Percentiles rank a stretch among this genome's conserved stretches.
These are phyloP conservation scores for Morinoia aosen DNA, from an alignment of 2,888 invertebrate genomes.

Conservation along the genomic window DNA sequence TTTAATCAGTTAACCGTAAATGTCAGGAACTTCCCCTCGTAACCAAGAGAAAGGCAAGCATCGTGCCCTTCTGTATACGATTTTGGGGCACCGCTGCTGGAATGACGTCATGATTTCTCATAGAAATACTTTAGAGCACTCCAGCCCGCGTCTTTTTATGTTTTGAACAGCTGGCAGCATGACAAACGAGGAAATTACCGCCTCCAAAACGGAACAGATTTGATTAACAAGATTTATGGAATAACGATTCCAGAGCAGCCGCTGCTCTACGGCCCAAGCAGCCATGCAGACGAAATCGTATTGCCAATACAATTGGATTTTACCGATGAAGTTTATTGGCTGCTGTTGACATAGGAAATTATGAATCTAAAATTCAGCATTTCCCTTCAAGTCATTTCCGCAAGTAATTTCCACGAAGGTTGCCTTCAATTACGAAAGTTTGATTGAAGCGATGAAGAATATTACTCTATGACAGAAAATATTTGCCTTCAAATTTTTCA, in stretches of 20 bases:
- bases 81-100: not conserved
- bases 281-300: not conserved
- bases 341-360: not conserved
- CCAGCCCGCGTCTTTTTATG: not conserved
- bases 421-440: not conserved
- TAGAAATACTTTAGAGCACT: not conserved
- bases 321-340: not conserved
- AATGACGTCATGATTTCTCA: not conserved
- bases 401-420: not conserved
- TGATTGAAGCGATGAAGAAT: not conserved
- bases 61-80: not conserved
- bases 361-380: not conserved
- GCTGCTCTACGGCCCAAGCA: not conserved
- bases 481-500: not conserved
- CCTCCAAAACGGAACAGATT: not conserved
- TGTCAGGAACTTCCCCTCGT: not conserved
- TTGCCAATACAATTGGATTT: not conserved
- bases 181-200: not conserved
- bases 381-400: not conserved
- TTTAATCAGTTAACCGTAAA: not conserved
- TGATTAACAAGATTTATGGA: not conserved
- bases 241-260: not conserved
- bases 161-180: not conserved
- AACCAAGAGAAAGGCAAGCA: not conserved
- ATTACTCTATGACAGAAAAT: not conserved